These are phyloP conservation scores for Rhinella marina DNA, from an alignment of 2,797 vertebrate genomes.

Conservation along the genomic window DNA sequence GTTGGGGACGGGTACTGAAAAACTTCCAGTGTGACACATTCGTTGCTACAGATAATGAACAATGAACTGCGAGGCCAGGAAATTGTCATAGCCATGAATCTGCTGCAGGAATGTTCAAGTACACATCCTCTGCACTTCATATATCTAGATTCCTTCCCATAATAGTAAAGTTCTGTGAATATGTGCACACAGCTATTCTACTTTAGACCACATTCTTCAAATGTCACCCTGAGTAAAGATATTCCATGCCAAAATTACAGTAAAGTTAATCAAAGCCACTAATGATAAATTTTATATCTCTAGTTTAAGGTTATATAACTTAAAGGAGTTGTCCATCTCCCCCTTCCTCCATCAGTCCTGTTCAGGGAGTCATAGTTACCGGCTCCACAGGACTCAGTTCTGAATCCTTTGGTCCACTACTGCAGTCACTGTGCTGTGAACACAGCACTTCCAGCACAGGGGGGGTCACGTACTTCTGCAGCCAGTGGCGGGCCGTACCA, in stretches of 20 bases:
- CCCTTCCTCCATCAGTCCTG: too few species aligned
- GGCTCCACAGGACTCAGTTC: too few species aligned
- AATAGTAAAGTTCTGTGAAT: background rate
- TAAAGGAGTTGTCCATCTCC: too few species aligned
- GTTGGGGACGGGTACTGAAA: background rate
- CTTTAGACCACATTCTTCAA: background rate
- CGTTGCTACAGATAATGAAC: constrained; percentile 8
- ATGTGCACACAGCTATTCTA: background rate
- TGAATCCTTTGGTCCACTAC: too few species aligned
- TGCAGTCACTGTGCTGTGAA: too few species aligned
- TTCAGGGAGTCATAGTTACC: too few species aligned
- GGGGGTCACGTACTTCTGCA: too few species aligned
- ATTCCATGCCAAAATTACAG: background rate
- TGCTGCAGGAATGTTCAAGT: constrained; percentile 1
- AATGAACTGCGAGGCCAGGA: constrained; percentile 2
- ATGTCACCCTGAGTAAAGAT: background rate
- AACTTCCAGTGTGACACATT: background rate
- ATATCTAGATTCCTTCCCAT: background rate
- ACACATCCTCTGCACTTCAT: background rate
- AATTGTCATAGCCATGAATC: constrained; percentile 16
- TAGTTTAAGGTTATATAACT: too few species aligned
- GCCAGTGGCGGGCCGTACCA: too few species aligned
- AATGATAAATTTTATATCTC: too few species aligned
- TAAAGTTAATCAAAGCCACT: too few species aligned
- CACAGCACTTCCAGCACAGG: too few species aligned